phyloP scores from a whole-genome alignment of 2,797 vertebrate species.

The Pseudochromis fuscus region DNA sequence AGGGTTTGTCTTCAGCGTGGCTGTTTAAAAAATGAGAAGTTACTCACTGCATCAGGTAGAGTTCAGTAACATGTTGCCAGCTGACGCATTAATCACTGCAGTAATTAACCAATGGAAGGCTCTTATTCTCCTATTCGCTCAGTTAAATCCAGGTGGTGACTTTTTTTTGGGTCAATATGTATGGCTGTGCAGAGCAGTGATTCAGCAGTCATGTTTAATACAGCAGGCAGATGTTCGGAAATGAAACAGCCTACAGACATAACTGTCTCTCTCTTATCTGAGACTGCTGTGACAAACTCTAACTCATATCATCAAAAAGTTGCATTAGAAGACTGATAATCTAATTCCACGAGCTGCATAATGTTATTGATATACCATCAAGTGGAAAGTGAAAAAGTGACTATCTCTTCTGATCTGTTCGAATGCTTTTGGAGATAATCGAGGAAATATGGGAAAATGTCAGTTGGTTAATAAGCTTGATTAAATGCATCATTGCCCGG shows the following conservation, averaged over 20 bases:
- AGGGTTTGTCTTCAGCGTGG: too few relatives aligned
- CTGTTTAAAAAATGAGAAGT: too few relatives aligned
- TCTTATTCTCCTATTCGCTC: too few relatives aligned
- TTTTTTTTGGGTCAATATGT: too few relatives aligned
- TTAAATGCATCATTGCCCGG: constrained; percentile 49
- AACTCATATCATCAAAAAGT: constrained; percentile 17
- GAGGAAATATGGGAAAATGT: constrained; percentile 52
- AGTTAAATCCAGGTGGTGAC: too few relatives aligned
- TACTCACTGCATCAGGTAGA: too few relatives aligned
- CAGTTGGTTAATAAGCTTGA: constrained; percentile 53
- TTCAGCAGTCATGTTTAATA: constrained; percentile 1
- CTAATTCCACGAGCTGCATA: constrained; percentile 20
- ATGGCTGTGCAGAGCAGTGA: neutral
- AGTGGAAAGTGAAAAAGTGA: constrained; percentile 9
- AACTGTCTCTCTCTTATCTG: neutral
- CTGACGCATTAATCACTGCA: too few relatives aligned
- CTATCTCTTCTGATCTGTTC: constrained; percentile 5
- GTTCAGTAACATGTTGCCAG: too few relatives aligned
- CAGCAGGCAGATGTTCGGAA: constrained; percentile 14
- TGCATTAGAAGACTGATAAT: constrained; percentile 30
- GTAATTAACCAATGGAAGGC: too few relatives aligned
- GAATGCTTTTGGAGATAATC: constrained; percentile 43
- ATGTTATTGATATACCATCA: constrained; percentile 15
- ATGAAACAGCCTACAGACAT: neutral
- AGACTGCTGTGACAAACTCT: constrained; percentile 4